phyloP scores from a whole-genome alignment of 1,140 invertebrate species.

The Drosophila bifasciata region DNA sequence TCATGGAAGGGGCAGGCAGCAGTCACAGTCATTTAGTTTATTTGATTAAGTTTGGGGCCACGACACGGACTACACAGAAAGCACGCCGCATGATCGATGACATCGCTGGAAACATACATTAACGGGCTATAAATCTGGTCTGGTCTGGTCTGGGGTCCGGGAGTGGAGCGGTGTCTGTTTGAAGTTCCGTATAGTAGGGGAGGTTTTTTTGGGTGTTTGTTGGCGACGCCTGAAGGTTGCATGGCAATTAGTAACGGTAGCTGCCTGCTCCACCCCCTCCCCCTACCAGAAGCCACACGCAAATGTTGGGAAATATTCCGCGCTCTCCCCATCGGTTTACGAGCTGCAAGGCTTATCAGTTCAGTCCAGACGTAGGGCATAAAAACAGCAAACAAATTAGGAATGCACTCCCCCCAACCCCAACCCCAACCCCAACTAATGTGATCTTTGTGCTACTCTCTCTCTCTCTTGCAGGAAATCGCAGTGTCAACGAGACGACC shows the following conservation, averaged over 20 bases:
- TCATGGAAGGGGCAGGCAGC: slow-evolving; percentile 16
- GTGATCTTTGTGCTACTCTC: slow-evolving; percentile 43
- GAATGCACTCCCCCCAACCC: neutral
- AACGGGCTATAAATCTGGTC: slow-evolving; percentile 80
- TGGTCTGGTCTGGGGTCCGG: slow-evolving; percentile 67
- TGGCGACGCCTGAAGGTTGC: slow-evolving; percentile 77
- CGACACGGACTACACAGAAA: slow-evolving; percentile 57
- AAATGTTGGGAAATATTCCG: slow-evolving; percentile 31
- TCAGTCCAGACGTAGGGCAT: slow-evolving; percentile 27
- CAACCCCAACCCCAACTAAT: neutral
- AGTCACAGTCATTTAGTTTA: slow-evolving; percentile 71
- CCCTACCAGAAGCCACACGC: slow-evolving; percentile 19
- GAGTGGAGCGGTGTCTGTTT: slow-evolving; percentile 43
- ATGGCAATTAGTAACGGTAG: slow-evolving; percentile 73
- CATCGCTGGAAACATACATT: slow-evolving; percentile 71
- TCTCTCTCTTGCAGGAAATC: slow-evolving; percentile 87
- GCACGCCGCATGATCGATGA: slow-evolving; percentile 80
- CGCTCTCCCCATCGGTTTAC: neutral
- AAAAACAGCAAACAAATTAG: slow-evolving; percentile 34
- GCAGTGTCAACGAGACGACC: slow-evolving; percentile 87
- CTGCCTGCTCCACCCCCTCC: too few species aligned
- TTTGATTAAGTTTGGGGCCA: slow-evolving; percentile 72
- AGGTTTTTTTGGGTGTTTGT: slow-evolving; percentile 23
- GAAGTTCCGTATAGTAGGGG: slow-evolving; percentile 37
- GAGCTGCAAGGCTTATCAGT: slow-evolving; percentile 24